Conservation (phyloP, 2,888 invertebrate genomes). For the Eurois occulta region DNA sequence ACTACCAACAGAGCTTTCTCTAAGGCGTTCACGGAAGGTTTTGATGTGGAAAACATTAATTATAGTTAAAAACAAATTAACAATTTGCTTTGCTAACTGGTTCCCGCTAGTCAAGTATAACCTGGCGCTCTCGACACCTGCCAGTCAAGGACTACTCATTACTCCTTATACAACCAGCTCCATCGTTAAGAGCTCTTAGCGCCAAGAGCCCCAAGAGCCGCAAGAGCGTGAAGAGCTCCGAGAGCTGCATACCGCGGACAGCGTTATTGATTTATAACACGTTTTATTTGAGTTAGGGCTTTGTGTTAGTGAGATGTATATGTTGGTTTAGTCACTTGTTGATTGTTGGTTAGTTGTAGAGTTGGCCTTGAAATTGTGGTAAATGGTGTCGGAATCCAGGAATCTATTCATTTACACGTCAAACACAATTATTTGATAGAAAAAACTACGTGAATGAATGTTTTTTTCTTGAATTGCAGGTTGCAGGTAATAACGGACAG, state of each 20-base stretch:
- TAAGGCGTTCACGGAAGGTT: neutral
- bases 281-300: conserved; percentile 3
- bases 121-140: conserved; percentile 18
- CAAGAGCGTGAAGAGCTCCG: neutral
- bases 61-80: conserved; percentile 12
- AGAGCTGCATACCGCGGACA: conserved; percentile 2
- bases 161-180: conserved; percentile 14
- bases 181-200: conserved; percentile 28
- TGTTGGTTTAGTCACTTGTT: conserved; percentile 10
- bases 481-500: neutral
- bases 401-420: neutral
- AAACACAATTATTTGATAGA: neutral
- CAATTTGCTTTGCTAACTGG: conserved; percentile 1
- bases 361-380: neutral
- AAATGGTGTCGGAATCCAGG: neutral
- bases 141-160: conserved; percentile 39
- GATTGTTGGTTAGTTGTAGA: neutral
- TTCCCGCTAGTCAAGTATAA: neutral
- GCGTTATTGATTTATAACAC: conserved; percentile 23
- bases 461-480: neutral
- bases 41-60: neutral
- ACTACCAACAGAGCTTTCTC: neutral
- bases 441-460: neutral
- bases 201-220: conserved; percentile 4
- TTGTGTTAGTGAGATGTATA: neutral